Evolutionary conservation across 37 sponge, comb jelly and placozoan genomes (phyloP).

Genomic region (Aplysina aerophoba): DNA sequence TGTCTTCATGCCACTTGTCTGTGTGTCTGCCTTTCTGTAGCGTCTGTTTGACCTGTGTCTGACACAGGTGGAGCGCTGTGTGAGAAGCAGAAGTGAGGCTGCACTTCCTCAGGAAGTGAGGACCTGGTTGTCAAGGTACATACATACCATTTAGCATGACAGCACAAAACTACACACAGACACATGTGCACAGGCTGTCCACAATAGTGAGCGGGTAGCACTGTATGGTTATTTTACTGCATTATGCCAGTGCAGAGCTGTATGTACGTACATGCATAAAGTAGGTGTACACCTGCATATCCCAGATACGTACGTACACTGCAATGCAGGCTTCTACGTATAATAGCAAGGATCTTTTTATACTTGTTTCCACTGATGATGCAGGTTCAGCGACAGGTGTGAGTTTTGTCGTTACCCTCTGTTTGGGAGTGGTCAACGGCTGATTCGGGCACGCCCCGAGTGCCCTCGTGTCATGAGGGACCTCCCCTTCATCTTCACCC

Average conservation of each 20-base stretch:
- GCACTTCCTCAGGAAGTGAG: neutral
- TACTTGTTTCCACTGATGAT: no score
- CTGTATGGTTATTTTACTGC: no score
- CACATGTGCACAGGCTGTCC: neutral
- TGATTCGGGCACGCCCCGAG: conserved; percentile 5
- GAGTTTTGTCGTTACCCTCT: conserved; percentile 72
- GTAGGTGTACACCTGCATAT: no score
- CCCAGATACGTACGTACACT: no score
- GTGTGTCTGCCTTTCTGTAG: neutral
- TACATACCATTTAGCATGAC: neutral
- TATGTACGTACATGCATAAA: no score
- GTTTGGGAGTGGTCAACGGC: conserved; percentile 76
- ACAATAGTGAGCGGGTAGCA: neutral
- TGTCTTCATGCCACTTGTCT: no score
- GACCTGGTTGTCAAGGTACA: neutral
- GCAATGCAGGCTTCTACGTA: no score
- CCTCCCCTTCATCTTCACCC: conserved; percentile 67
- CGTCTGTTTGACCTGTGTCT: conserved; percentile 18
- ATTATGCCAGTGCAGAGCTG: no score
- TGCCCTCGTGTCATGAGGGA: conserved; percentile 37
- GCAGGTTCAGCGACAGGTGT: conserved; percentile 33
- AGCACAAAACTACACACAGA: neutral
- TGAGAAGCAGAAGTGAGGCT: neutral
- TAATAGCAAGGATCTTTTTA: no score
- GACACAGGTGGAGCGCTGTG: neutral